These are phyloP conservation scores for Drosophila kepulauana DNA, from an alignment of 1,140 invertebrate species.

Conservation along the genomic window DNA sequence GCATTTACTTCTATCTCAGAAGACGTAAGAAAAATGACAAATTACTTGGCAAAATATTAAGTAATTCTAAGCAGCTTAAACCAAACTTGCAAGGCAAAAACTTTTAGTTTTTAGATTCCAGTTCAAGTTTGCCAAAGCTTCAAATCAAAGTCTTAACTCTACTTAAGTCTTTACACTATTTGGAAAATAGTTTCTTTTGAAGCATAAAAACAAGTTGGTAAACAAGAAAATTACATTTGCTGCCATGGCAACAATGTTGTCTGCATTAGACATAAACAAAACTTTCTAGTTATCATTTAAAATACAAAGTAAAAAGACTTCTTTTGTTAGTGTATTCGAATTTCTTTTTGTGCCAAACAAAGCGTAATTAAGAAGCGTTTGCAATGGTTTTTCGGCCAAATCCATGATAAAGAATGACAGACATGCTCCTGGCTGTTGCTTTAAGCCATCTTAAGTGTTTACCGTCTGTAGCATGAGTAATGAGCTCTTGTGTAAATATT, in stretches of 20 bases:
- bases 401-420: neutral
- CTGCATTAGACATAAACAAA: neutral
- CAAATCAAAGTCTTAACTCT: too few relatives aligned
- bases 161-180: too few relatives aligned
- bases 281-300: neutral
- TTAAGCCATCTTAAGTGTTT: conserved; percentile 30
- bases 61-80: too few relatives aligned
- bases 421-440: neutral
- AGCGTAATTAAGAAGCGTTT: conserved; percentile 9
- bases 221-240: neutral
- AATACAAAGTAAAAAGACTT: neutral
- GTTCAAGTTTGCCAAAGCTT: too few relatives aligned
- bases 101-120: too few relatives aligned
- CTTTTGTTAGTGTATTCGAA: neutral
- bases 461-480: conserved; percentile 46
- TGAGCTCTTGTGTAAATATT: conserved; percentile 55
- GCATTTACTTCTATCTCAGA: too few relatives aligned
- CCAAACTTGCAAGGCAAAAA: too few relatives aligned
- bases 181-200: too few relatives aligned
- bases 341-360: neutral
- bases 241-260: neutral
- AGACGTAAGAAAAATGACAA: too few relatives aligned
- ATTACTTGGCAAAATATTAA: too few relatives aligned
- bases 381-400: conserved; percentile 35
- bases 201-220: neutral